phyloP scores from a whole-genome alignment of 1,140 invertebrate species.

The Meloidogyne hapla region DNA sequence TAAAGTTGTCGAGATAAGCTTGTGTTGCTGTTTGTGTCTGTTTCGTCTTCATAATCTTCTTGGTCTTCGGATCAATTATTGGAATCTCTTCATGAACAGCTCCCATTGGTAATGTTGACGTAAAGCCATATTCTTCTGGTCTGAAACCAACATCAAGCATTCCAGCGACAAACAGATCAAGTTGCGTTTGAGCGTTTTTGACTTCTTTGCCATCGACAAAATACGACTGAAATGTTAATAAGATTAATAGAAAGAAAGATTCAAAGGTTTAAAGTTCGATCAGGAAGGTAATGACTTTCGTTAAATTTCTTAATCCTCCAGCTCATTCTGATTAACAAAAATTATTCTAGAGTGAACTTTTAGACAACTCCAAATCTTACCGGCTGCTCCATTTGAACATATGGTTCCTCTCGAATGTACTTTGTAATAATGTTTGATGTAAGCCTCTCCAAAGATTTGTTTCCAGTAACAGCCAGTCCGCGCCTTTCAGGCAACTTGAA shows the following conservation, averaged over 20 bases:
- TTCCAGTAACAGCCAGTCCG: background rate
- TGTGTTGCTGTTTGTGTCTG: background rate
- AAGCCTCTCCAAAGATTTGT: background rate
- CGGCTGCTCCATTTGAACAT: too few relatives aligned
- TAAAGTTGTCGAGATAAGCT: background rate
- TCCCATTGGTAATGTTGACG: background rate
- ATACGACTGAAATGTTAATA: background rate
- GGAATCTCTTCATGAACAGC: background rate
- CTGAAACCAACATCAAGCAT: background rate
- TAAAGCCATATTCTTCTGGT: background rate
- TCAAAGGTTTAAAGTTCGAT: too few relatives aligned
- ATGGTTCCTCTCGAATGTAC: too few relatives aligned
- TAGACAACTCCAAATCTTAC: too few relatives aligned
- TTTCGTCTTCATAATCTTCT: background rate
- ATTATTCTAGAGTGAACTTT: too few relatives aligned
- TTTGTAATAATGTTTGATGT: too few relatives aligned
- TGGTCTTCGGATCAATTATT: background rate
- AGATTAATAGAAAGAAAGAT: background rate
- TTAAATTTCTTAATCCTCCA: too few relatives aligned
- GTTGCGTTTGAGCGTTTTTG: background rate
- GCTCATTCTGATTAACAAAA: too few relatives aligned
- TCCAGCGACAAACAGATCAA: background rate
- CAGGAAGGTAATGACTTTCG: too few relatives aligned
- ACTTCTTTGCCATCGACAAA: background rate
- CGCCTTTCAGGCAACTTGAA: background rate